Percentiles rank a stretch among this genome's conserved stretches.
Conservation (phyloP, 2,797 vertebrate species). For the Takifugu rubripes region DNA sequence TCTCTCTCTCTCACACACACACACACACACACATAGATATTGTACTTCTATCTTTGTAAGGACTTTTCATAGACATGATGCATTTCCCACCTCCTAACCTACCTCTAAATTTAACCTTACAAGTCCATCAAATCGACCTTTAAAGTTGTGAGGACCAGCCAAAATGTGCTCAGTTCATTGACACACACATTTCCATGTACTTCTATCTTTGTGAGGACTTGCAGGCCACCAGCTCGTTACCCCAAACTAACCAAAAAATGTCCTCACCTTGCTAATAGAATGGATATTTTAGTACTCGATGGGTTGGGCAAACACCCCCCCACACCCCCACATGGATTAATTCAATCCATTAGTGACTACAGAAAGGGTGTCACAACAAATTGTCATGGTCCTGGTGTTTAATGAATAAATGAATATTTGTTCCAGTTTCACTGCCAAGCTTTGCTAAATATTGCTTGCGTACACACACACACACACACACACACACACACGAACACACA, state of each 20-base stretch:
- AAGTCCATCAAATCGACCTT: no score
- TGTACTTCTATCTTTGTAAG: no score
- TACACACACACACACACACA: slow-evolving; percentile 12
- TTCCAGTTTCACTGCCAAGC: slow-evolving; percentile 60
- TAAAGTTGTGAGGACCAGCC: no score
- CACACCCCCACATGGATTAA: slow-evolving; percentile 55
- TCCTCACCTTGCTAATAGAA: no score
- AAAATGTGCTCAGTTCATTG: no score
- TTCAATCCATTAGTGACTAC: slow-evolving; percentile 74
- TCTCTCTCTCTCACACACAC: not conserved
- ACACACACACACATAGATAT: slow-evolving; percentile 1
- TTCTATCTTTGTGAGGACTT: no score
- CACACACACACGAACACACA: slow-evolving; percentile 12
- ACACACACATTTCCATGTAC: not conserved
- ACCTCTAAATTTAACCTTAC: no score
- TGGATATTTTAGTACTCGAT: no score
- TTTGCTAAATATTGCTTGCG: slow-evolving; percentile 12
- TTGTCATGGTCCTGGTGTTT: slow-evolving; percentile 67
- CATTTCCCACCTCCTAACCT: no score
- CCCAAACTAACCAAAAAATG: no score
- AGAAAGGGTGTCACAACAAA: slow-evolving; percentile 71
- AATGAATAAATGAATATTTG: slow-evolving; percentile 85
- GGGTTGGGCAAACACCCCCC: not conserved
- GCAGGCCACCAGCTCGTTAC: no score
- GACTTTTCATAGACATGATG: no score